Evolutionary conservation across 2,888 invertebrate genomes (phyloP), one percentile per base, ranked within the genome.

Genomic region (Cistogaster globosa): DNA sequence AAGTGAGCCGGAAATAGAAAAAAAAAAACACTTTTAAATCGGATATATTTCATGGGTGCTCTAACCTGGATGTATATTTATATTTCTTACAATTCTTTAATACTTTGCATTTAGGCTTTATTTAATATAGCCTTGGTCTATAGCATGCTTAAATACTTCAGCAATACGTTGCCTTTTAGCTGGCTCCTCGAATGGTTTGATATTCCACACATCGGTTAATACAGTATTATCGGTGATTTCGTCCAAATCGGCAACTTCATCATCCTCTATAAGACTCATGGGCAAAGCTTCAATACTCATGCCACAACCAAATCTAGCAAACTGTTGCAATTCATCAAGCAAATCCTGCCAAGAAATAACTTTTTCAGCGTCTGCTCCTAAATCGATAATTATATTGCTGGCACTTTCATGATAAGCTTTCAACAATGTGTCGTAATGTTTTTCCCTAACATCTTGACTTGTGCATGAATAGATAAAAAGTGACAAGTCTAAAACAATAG

Each of bases 391-490:
- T 62, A 94, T 93, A 0, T 89, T 90, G 1, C 93, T 91, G 12
- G 96, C 92, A 22, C 94, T 93, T 4, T 93, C 90, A 87, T 96
- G 93, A 88, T 96, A 97, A 87, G 93, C 93, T 68, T 89, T 91
- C 45, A 90, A 69, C 32, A 91, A 84, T 0, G 94, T 92, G 20
- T 95, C 93, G 89, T 95, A 96, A 88, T 95, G 92, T 36, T 93
- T 86, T 18, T 93, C 91, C 7, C 95, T 93, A 45, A 95, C 88
- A 20, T 93, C 91, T 87, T 95, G 91, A 26, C 94, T 93, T 0
- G 96, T 95, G 87, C 96, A 96, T 0, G 95, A 92, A 87, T 94
- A 95, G 18, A 95, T 90, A 84, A 94, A 94, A 87, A 96, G 95
- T 0, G 88, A 89, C 11, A 92, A 67, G 60, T 92, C 92, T 42